Evolutionary conservation across 1,140 invertebrate genomes (phyloP), one percentile per base, ranked within the genome.

Genomic region (Eupristina koningsbergeri): DNA sequence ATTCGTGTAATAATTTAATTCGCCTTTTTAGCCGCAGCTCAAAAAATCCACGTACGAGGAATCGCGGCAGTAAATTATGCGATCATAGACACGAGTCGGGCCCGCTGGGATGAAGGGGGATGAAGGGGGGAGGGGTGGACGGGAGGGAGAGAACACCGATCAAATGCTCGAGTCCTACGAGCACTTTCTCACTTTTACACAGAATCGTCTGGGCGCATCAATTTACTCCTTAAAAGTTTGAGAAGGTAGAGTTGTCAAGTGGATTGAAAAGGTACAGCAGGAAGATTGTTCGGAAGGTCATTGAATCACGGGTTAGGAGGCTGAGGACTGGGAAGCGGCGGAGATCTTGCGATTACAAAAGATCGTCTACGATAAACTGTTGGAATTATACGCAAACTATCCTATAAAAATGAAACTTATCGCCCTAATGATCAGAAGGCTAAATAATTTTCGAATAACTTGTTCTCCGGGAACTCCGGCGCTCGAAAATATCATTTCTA

Each of bases 41-140:
- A 9, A 3, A 15, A 34, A 64, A 34, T 15, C 63, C 34, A 64
- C 22, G 34, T 64, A 64, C 63, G 31, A 31, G 26, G 63, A 64
- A 64, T 64, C 63, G 26, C 63, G 31, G 31, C 34, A 39, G 64
- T 39, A 67, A 36, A 67, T 73, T 73, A 73, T 73, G 69, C 26
- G 5, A 29, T 39, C 22, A n/a, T 73, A 47, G 64, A 67, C 34
- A 45, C n/a, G n/a, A n/a, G n/a, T n/a, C n/a, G n/a, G n/a, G n/a
- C n/a, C n/a, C n/a, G n/a, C n/a, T n/a, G n/a, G n/a, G n/a, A n/a
- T n/a, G n/a, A n/a, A n/a, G n/a, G n/a, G n/a, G n/a, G n/a, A n/a
- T n/a, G n/a, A n/a, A n/a, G n/a, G n/a, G n/a, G n/a, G n/a, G n/a
- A n/a, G n/a, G n/a, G n/a, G n/a, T n/a, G n/a, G n/a, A n/a, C n/a